A percentile compares a stretch with the other conserved stretches of the same genome.
Evolutionary conservation across 2,888 invertebrate species (phyloP).

Genomic region (Galeruca laticollis): DNA sequence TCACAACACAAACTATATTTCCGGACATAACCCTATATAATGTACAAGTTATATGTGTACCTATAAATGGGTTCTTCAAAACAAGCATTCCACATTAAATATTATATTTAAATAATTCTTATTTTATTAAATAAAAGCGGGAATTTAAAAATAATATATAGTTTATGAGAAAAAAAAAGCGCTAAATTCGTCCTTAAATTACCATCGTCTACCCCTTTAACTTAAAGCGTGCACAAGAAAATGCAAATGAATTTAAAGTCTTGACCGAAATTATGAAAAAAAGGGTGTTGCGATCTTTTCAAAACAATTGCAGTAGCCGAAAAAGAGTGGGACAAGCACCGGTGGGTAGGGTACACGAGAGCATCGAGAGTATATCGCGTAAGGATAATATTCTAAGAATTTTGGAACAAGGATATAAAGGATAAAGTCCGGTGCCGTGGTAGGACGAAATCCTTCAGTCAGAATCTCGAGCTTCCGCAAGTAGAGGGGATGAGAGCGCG

Average conservation of each 20-base stretch:
- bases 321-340: conserved; percentile 15
- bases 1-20: no score
- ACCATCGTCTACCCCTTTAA: neutral
- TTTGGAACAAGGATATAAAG: conserved; percentile 26
- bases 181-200: neutral
- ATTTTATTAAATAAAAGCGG: no score
- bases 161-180: neutral
- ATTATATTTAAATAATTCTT: no score
- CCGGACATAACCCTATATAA: no score
- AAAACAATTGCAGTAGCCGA: conserved; percentile 29
- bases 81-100: no score
- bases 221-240: conserved; percentile 12
- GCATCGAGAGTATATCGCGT: conserved; percentile 8
- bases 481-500: conserved; percentile 48
- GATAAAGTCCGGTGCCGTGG: conserved; percentile 35
- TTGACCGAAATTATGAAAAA: conserved; percentile 35
- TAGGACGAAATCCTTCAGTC: conserved; percentile 30
- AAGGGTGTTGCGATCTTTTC: conserved; percentile 26
- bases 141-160: no score
- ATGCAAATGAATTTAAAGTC: conserved; percentile 26
- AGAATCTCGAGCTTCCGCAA: conserved; percentile 39
- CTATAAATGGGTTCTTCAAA: no score
- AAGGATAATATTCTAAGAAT: conserved; percentile 30
- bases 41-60: no score
- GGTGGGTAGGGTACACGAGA: conserved; percentile 16